phyloP scores from a whole-genome alignment of 2,113 vertebrate species.

The Reinhardtius hippoglossoides region DNA sequence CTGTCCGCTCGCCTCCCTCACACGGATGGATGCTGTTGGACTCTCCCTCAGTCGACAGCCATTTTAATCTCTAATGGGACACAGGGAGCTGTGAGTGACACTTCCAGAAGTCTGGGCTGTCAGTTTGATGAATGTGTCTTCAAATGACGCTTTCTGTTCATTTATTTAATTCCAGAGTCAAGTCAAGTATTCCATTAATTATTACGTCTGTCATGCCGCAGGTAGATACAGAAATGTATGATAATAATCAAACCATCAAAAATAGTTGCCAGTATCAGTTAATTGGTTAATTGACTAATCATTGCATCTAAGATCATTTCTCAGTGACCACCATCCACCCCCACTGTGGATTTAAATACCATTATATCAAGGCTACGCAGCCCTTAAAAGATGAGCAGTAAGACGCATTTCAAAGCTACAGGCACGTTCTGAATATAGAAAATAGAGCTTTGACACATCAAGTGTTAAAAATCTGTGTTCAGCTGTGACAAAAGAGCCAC shows the following conservation, averaged over 20 bases:
- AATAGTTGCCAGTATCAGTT: no score
- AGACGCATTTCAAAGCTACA: no score
- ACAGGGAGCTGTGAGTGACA: neutral
- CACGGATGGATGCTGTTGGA: slow-evolving; percentile 27
- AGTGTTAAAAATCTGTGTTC: neutral
- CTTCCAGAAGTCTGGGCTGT: neutral
- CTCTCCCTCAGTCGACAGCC: slow-evolving; percentile 28
- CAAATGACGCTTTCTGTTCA: neutral
- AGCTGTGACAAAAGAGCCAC: neutral
- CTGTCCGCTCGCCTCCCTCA: slow-evolving; percentile 57
- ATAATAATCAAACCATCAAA: no score
- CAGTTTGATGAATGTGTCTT: neutral
- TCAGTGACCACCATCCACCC: no score
- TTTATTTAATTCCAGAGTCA: neutral
- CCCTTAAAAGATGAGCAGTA: no score
- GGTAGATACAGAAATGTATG: neutral
- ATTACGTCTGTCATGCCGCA: neutral
- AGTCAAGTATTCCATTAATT: neutral
- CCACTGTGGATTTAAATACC: no score
- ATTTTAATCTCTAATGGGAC: slow-evolving; percentile 51
- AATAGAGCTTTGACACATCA: neutral
- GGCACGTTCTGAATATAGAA: no score
- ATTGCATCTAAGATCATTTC: no score
- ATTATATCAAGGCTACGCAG: no score
- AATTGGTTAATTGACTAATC: no score